These are phyloP conservation scores for Tretioscincus oriximinensis DNA, from an alignment of 2,113 vertebrate species.

Conservation along the genomic window DNA sequence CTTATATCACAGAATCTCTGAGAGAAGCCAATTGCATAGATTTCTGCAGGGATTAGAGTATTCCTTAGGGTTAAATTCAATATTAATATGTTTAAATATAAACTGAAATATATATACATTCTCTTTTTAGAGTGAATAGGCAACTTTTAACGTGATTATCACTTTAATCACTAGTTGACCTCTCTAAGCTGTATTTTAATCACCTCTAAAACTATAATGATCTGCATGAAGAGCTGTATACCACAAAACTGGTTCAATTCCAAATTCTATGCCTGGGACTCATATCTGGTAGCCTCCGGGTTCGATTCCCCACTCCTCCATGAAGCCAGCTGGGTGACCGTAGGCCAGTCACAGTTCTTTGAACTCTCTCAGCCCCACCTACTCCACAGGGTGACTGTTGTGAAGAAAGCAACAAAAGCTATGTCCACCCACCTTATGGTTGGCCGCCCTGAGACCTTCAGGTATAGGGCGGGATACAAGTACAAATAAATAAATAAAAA, in stretches of 20 bases:
- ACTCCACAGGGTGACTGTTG: no score
- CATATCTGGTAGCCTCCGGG: no score
- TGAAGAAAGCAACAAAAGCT: no score
- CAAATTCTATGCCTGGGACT: background rate
- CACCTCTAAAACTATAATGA: conserved; percentile 17
- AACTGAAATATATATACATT: background rate
- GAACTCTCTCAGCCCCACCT: no score
- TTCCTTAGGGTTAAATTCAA: background rate
- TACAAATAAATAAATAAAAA: no score
- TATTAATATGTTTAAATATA: background rate
- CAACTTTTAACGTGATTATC: conserved; percentile 41
- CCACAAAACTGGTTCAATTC: conserved; percentile 11
- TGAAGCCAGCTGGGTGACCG: no score
- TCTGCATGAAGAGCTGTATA: background rate
- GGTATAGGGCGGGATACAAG: no score
- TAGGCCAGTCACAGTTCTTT: no score
- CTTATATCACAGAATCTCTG: background rate
- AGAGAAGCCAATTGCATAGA: background rate
- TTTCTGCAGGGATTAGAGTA: background rate
- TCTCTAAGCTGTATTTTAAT: conserved; percentile 22
- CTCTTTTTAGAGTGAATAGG: background rate
- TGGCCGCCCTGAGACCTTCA: no score
- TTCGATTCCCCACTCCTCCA: no score
- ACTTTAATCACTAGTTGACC: background rate
- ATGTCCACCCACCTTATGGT: no score